A percentile compares a stretch with the other conserved stretches of the same genome.
Conservation (phyloP, 92 coral and sea anemone genomes). For the Phenganax marumi region DNA sequence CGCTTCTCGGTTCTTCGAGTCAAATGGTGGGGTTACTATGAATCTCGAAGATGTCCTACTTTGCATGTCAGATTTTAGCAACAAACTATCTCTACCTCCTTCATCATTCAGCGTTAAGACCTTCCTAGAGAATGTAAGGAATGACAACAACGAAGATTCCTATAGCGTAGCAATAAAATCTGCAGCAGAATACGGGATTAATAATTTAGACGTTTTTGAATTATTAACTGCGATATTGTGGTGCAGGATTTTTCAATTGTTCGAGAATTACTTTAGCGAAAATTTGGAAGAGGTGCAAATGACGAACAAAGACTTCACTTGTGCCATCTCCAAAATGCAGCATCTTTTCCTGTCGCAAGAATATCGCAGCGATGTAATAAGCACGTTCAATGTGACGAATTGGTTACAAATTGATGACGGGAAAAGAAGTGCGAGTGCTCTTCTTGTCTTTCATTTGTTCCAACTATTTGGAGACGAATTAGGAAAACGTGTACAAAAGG, state of each 20-base stretch:
- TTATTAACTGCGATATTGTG: neutral
- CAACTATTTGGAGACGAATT: neutral
- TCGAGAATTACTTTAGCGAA: neutral
- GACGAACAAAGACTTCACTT: slow-evolving; percentile 1
- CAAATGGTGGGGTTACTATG: neutral
- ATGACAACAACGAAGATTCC: slow-evolving; percentile 2
- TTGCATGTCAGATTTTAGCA: slow-evolving; percentile 3
- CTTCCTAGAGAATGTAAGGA: neutral
- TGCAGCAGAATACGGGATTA: neutral
- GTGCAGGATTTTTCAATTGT: neutral
- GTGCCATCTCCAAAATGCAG: neutral
- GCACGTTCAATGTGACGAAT: neutral
- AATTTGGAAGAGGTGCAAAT: neutral
- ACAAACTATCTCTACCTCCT: slow-evolving; percentile 2
- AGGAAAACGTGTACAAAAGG: slow-evolving; percentile 11
- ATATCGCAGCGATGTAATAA: neutral
- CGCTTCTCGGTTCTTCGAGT: neutral
- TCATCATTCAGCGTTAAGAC: neutral
- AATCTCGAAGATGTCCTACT: neutral
- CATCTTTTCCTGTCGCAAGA: slow-evolving; percentile 1
- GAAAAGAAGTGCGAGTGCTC: slow-evolving; percentile 4
- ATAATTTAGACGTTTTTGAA: slow-evolving; percentile 6
- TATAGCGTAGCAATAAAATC: neutral
- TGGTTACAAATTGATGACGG: neutral
- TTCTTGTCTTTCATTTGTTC: neutral